Base-by-base conservation (phyloP, 2,888 invertebrate species). In the Andrena trimmerana region DNA sequence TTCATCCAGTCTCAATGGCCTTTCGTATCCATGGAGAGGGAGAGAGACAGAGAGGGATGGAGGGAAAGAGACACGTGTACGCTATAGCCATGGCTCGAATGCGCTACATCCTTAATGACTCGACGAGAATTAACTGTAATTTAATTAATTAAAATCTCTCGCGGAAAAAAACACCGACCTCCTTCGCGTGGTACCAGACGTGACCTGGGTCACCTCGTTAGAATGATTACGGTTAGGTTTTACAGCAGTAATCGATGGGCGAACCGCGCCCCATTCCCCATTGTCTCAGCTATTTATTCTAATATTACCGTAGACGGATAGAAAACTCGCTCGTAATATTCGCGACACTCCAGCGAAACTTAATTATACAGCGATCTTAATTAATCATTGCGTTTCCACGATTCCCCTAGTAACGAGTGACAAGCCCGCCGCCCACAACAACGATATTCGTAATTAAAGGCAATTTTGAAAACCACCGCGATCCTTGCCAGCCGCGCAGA, bases 361-460 rank as follows among this genome's bases (percentile, higher is more conserved):
- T 52, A 42, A 42, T 42, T 42, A 42, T 42, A 42, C 42, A 42
- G 31, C 31, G 59, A 57, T 70, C 31, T 59, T 73, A 80, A 84
- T 80, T 66, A 84, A 84, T 77, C 57, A 84, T 84, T 74, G 33
- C 79, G 63, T 69, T 66, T 52, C 33, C 76, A 68, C 70, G 66
- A 84, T 78, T 83, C 78, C 24, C 62, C 68, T 70, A 48, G 76
- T 66, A 74, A 76, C 76, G 80, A 70, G 72, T 73, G 84, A 80
- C 84, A 69, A 84, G 74, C 60, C 67, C 62, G 65, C 24, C 50
- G 54, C 8, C 52, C 52, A 65, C 73, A 72, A 76, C 72, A 20
- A 60, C 78, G 80, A 85, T 83, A 77, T 80, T 71, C 80, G 80
- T 87, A 87, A 87, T 87, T 87, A 84, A 78, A 80, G 78, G 84